Evolutionary conservation across 2,888 invertebrate species (phyloP).

Genomic region (Drosophila yooni): DNA sequence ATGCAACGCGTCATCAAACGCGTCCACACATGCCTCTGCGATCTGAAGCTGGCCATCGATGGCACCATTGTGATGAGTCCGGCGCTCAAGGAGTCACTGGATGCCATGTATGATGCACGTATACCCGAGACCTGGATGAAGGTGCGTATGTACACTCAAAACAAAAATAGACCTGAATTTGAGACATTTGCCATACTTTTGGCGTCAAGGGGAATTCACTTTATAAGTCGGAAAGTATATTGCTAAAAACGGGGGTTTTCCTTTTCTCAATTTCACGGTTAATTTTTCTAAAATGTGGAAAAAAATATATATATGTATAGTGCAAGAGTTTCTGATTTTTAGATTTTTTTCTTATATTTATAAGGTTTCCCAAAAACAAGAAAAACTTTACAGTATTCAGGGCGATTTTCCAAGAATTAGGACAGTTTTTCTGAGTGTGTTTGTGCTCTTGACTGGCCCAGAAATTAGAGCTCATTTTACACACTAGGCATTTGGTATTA

Average conservation of each 20-base stretch:
- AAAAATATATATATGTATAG: neutral
- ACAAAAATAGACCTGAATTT: neutral
- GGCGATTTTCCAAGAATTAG: neutral
- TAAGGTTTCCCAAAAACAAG: neutral
- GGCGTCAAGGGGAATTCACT: neutral
- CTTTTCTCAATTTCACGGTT: neutral
- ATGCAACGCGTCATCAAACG: slow-evolving; percentile 94
- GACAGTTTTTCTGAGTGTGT: neutral
- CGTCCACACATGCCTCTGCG: slow-evolving; percentile 92
- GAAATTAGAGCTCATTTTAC: slow-evolving; percentile 36
- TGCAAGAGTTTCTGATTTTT: neutral
- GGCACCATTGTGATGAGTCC: slow-evolving; percentile 99
- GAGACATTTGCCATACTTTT: neutral
- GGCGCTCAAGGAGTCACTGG: slow-evolving; percentile 93
- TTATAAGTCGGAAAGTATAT: neutral
- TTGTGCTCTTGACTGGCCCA: neutral
- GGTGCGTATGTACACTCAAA: slow-evolving; percentile 85
- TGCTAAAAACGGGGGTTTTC: neutral
- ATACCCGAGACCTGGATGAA: slow-evolving; percentile 97
- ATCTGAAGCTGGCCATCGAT: slow-evolving; percentile 97
- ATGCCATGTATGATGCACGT: slow-evolving; percentile 98
- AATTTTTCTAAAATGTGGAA: neutral
- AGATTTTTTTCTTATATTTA: neutral
- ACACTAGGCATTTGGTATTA: slow-evolving; percentile 30
- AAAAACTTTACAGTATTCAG: neutral